Conservation (phyloP, 2,113 vertebrate species). For the Microcebus murinus region DNA sequence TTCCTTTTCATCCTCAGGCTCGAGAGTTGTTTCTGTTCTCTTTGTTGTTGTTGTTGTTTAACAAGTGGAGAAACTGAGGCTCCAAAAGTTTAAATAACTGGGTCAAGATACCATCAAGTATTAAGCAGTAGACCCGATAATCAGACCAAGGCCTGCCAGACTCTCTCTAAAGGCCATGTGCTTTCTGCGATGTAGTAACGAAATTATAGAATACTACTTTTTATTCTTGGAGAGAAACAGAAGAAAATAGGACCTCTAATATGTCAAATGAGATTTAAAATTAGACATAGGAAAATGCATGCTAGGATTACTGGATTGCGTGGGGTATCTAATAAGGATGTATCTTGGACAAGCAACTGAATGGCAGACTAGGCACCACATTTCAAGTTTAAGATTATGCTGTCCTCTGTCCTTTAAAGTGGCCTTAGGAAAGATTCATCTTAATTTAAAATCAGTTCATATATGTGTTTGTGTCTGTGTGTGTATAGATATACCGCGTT, state of each 20-base stretch:
- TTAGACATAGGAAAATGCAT: neutral
- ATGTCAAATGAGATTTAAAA: conserved; percentile 11
- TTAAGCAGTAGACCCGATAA: neutral
- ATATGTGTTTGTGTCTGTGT: neutral
- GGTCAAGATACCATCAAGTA: neutral
- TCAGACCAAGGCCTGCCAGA: neutral
- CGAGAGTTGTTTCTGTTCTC: neutral
- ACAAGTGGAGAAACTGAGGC: neutral
- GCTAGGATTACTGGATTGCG: neutral
- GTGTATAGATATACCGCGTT: neutral
- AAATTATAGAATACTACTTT: neutral
- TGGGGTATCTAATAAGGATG: neutral
- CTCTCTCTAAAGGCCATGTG: neutral
- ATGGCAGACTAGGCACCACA: neutral
- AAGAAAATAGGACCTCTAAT: neutral
- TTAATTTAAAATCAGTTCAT: conserved; percentile 25
- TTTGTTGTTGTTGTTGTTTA: neutral
- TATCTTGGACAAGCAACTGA: neutral
- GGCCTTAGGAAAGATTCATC: neutral
- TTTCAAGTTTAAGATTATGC: neutral
- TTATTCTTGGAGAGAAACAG: neutral
- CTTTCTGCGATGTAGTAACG: neutral
- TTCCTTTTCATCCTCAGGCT: neutral
- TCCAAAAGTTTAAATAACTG: conserved; percentile 15
- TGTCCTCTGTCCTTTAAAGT: neutral